Evolutionary conservation across 2,113 vertebrate genomes (phyloP), one percentile per base, ranked within the genome.

Genomic region (Hemichromis elongatus): DNA sequence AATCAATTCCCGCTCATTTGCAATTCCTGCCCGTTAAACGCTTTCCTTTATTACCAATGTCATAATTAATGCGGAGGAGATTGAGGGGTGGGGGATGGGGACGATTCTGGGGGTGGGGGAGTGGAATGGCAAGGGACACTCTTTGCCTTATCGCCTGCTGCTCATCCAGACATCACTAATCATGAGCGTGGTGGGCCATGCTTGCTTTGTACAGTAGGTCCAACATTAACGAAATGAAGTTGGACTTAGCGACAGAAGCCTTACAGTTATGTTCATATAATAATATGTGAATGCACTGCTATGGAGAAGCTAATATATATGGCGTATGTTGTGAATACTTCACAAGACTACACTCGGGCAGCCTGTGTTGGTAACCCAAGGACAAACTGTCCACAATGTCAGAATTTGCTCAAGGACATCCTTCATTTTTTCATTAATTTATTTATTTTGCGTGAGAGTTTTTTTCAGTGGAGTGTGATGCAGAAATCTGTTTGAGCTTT

Each of bases 1-100:
- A 92, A 89, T 88, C 89, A 89, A 83, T 93, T 88, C 83, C 81
- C 37, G 0, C 92, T 86, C 81, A 88, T 90, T 92, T 92, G 84
- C 86, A 87, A 88, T 90, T 91, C 86, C 87, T 80, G 89, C 57
- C 83, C 3, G 53, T 90, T 90, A 85, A 89, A 89, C 91, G 83
- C 80, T 82, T 89, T 82, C 37, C 52, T 88, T 92, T 91, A 88
- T 87, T 87, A 77, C 77, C 80, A 79, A 35, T 82, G 88, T 90
- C 80, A 89, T 91, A 88, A 88, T 90, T 87, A 87, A 90, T 89
- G 85, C 26, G 2, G 47, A 66, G 80, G 61, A 83, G 84, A 78
- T 56, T 80, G 30, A 55, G 79, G 19, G 73, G 68, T 42, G 63
- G 66, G 19, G 56, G 56, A n/a, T 63, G 30, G 59, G 30, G 3